Conservation (phyloP, 2,113 vertebrate genomes). For the Panthera leo region DNA sequence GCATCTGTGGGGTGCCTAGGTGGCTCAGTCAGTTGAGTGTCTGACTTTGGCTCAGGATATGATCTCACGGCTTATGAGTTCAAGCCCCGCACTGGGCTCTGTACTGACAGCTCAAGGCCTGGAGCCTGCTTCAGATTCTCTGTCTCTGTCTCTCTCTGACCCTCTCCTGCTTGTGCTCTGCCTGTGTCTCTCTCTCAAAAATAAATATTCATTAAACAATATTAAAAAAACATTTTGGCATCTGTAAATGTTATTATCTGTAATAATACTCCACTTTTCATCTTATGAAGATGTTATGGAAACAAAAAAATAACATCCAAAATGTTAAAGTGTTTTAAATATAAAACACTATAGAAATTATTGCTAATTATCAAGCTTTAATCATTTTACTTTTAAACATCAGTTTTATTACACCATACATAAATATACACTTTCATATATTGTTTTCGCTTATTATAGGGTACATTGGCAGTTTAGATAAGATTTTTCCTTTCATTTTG, state of each 20-base stretch:
- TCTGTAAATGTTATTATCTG: background rate
- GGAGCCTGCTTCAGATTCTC: too few relatives aligned
- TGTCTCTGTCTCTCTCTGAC: too few relatives aligned
- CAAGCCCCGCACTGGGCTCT: too few relatives aligned
- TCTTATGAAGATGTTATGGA: background rate
- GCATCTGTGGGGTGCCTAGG: background rate
- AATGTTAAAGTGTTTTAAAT: background rate
- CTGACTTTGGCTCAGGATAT: too few relatives aligned
- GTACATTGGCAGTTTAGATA: background rate
- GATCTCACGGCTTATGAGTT: too few relatives aligned
- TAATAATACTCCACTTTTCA: background rate
- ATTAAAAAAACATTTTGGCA: background rate
- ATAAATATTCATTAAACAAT: background rate
- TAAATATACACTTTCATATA: background rate
- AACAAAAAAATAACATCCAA: background rate
- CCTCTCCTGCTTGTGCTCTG: too few relatives aligned
- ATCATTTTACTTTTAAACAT: background rate
- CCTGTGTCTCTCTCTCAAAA: too few relatives aligned
- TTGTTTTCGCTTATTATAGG: background rate
- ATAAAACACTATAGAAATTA: background rate
- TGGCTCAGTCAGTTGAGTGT: too few relatives aligned
- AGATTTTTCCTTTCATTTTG: background rate
- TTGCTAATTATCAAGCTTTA: background rate
- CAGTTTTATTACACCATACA: background rate
- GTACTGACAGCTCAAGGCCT: too few relatives aligned